Percentiles rank a stretch among this genome's conserved stretches.
Evolutionary conservation across 1,140 invertebrate species (phyloP).

Genomic region (Drosophila kikkawai): DNA sequence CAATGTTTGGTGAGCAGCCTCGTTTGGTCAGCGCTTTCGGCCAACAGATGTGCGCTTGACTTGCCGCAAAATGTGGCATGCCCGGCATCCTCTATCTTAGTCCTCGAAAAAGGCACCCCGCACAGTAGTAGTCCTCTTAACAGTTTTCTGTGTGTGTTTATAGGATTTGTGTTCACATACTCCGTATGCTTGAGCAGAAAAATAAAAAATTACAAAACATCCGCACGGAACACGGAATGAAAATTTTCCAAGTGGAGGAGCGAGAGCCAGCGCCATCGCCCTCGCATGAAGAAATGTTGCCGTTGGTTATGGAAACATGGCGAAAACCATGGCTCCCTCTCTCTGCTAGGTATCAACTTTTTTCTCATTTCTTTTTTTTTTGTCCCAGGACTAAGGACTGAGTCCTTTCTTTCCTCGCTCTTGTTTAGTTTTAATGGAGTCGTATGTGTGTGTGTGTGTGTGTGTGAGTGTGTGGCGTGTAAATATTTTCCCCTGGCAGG

Average conservation of each 20-base stretch:
- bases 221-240: conserved; percentile 30
- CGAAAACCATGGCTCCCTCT: conserved; percentile 35
- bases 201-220: conserved; percentile 62
- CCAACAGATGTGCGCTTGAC: conserved; percentile 64
- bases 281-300: conserved; percentile 52
- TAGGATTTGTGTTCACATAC: conserved; percentile 66
- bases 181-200: conserved; percentile 48
- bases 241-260: conserved; percentile 32
- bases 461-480: conserved; percentile 45
- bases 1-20: conserved; percentile 57
- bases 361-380: neutral
- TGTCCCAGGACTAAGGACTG: conserved; percentile 12
- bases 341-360: conserved; percentile 32
- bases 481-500: conserved; percentile 60
- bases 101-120: conserved; percentile 3
- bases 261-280: neutral
- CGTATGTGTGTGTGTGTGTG: conserved; percentile 31
- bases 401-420: conserved; percentile 40
- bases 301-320: conserved; percentile 67
- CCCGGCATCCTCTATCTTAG: conserved; percentile 18
- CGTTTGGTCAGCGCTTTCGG: conserved; percentile 58
- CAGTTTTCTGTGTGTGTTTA: conserved; percentile 44
- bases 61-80: conserved; percentile 59
- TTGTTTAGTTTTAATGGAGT: conserved; percentile 76
- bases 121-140: neutral